Percentiles rank a stretch among this genome's conserved stretches.
Evolutionary conservation across 2,797 vertebrate genomes (phyloP).

Genomic region (Thunnus albacares): DNA sequence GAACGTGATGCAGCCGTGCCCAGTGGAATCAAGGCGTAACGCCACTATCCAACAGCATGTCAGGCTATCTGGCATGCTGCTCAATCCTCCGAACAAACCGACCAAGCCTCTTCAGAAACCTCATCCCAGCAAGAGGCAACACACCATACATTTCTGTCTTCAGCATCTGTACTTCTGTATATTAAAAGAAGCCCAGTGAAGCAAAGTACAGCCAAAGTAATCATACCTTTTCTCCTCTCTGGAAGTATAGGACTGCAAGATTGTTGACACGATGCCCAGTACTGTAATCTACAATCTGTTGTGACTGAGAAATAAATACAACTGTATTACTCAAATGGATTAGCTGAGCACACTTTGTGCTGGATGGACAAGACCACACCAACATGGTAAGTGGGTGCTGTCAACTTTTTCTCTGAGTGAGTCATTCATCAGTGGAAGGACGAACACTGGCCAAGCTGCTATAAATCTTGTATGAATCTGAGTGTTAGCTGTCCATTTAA

Average conservation of each 20-base stretch:
- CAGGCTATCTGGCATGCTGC: too few species aligned
- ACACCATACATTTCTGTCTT: background rate
- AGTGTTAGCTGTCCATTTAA: slow-evolving; percentile 43
- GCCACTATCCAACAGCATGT: too few species aligned
- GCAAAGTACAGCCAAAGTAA: background rate
- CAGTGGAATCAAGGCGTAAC: too few species aligned
- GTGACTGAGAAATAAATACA: slow-evolving; percentile 54
- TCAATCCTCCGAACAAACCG: background rate
- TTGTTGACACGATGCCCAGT: slow-evolving; percentile 22
- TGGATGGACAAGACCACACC: slow-evolving; percentile 27
- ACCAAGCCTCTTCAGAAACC: background rate
- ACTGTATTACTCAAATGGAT: slow-evolving; percentile 48
- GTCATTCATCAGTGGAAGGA: slow-evolving; percentile 49
- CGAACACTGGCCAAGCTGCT: slow-evolving; percentile 19
- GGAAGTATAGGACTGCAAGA: slow-evolving; percentile 22
- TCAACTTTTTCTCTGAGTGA: slow-evolving; percentile 28
- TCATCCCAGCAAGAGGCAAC: background rate
- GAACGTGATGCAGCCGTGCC: too few species aligned
- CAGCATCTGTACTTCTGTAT: too few species aligned
- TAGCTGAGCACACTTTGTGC: slow-evolving; percentile 22
- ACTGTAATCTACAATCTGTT: slow-evolving; percentile 58
- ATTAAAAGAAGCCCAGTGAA: background rate
- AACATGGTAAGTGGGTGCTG: slow-evolving; percentile 15
- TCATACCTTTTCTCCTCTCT: slow-evolving; percentile 70
- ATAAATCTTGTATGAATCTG: slow-evolving; percentile 45